These are phyloP conservation scores for Zapus hudsonius DNA, from an alignment of 2,113 vertebrate species.

Conservation along the genomic window DNA sequence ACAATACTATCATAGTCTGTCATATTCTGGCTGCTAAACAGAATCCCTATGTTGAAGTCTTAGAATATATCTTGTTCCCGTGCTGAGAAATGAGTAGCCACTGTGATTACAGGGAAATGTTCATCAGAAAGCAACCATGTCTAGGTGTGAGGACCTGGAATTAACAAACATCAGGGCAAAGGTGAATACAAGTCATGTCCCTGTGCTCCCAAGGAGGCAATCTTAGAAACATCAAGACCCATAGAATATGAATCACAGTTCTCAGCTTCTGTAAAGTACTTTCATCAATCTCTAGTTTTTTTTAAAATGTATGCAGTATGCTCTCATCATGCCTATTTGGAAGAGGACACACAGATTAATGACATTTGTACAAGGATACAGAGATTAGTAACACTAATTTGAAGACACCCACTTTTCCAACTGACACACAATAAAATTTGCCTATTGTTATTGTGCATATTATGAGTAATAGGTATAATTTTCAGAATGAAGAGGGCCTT, in stretches of 20 bases:
- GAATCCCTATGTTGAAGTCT: not conserved
- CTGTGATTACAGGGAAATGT: not conserved
- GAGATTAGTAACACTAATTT: not conserved
- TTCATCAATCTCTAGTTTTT: not conserved
- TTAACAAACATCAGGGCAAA: not conserved
- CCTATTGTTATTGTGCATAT: not conserved
- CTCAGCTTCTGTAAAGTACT: not conserved
- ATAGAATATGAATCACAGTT: not conserved
- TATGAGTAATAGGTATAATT: not conserved
- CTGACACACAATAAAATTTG: not conserved
- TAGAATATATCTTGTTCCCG: not conserved
- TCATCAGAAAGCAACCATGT: not conserved
- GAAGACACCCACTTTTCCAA: not conserved
- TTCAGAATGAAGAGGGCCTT: not conserved
- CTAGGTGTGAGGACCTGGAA: not conserved
- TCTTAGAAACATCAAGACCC: not conserved
- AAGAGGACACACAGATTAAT: not conserved
- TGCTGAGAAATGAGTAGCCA: not conserved
- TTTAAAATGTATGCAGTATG: too few species aligned
- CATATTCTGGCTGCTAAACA: not conserved
- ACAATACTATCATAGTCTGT: not conserved
- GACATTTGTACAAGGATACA: not conserved
- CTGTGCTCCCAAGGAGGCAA: not conserved
- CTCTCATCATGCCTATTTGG: too few species aligned
- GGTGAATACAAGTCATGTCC: not conserved